Evolutionary conservation across 2,888 invertebrate genomes (phyloP).

Genomic region (Hydriomena furcata): DNA sequence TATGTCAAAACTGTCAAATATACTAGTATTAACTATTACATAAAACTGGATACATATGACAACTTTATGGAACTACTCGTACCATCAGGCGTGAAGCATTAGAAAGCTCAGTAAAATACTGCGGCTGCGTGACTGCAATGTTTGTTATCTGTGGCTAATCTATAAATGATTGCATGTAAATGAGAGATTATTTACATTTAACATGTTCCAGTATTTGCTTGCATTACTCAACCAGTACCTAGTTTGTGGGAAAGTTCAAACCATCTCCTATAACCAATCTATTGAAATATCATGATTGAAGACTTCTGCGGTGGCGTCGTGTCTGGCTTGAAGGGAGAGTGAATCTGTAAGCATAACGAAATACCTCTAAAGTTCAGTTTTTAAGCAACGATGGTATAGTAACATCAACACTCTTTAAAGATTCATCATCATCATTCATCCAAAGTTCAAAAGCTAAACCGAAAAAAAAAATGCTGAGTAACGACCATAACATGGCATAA

Average conservation of each 20-base stretch:
- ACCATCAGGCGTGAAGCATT: slow-evolving; percentile 27
- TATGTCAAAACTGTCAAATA: too few relatives aligned
- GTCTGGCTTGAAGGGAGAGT: too few relatives aligned
- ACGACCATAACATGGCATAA: slow-evolving; percentile 18
- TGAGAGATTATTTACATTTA: slow-evolving; percentile 29
- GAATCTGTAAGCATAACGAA: too few relatives aligned
- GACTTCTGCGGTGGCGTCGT: too few relatives aligned
- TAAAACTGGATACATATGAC: too few relatives aligned
- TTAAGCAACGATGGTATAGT: too few relatives aligned
- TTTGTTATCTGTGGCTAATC: slow-evolving; percentile 32
- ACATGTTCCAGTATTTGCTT: slow-evolving; percentile 19
- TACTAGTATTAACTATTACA: too few relatives aligned
- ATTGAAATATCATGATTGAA: too few relatives aligned
- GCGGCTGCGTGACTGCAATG: slow-evolving; percentile 25
- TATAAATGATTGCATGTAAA: slow-evolving; percentile 33
- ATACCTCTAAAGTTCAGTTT: too few relatives aligned
- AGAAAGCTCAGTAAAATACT: slow-evolving; percentile 31
- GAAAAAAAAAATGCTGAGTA: slow-evolving; percentile 11
- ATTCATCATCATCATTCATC: neutral
- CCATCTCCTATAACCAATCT: neutral
- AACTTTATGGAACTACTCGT: slow-evolving; percentile 14
- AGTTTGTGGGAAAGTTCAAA: neutral
- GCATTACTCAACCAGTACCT: neutral
- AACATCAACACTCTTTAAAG: too few relatives aligned
- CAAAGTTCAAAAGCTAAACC: slow-evolving; percentile 1